Conservation (phyloP, 2,797 vertebrate species). For the Pelodytes ibericus region DNA sequence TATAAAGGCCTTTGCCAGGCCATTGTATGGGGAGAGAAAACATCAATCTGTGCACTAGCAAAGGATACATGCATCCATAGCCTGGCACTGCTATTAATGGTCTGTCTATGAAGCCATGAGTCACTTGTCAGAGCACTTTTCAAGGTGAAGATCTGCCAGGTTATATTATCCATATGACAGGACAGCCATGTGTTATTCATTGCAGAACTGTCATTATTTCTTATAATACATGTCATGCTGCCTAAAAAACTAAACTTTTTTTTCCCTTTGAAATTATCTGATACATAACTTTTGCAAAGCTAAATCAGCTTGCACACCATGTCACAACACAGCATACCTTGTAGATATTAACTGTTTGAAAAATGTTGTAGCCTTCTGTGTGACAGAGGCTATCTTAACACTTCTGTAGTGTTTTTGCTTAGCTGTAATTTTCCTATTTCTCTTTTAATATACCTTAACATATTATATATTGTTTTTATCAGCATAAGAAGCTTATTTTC, state of each 20-base stretch:
- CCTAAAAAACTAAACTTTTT: neutral
- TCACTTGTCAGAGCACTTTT: conserved; percentile 3
- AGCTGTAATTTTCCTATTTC: too few species aligned
- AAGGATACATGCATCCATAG: neutral
- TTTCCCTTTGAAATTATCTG: too few species aligned
- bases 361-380: too few species aligned
- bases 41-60: neutral
- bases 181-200: neutral
- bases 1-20: neutral
- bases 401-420: too few species aligned
- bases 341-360: too few species aligned
- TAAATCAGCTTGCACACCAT: too few species aligned
- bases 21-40: neutral
- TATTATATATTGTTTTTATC: too few species aligned
- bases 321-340: too few species aligned
- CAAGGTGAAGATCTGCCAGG: neutral
- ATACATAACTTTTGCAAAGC: too few species aligned
- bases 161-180: neutral
- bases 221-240: neutral
- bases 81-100: neutral
- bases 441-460: too few species aligned
- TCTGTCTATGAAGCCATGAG: neutral
- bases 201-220: neutral
- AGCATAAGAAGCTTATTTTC: too few species aligned
- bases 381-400: too few species aligned